Evolutionary conservation across 2,797 vertebrate species (phyloP).

Genomic region (Graptemys geographica): DNA sequence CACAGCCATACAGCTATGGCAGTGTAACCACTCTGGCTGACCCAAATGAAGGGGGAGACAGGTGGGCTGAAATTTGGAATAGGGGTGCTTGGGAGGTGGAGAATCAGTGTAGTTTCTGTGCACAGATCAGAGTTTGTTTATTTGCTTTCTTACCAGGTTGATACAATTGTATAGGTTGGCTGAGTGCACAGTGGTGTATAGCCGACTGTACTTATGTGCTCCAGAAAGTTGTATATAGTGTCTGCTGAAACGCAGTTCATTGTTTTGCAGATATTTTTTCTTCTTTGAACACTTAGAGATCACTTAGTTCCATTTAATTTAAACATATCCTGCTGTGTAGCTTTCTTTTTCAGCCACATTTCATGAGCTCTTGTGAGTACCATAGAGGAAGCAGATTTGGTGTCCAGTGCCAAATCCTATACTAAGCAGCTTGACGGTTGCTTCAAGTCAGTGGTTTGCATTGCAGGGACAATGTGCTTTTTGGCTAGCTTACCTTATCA

Average conservation of each 20-base stretch:
- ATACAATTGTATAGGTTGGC: background rate
- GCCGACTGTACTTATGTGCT: background rate
- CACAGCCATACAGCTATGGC: background rate
- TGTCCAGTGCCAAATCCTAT: background rate
- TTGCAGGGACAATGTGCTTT: background rate
- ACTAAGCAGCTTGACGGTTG: background rate
- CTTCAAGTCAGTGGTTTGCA: background rate
- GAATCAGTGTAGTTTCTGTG: background rate
- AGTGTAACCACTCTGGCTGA: background rate
- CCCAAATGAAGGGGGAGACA: background rate
- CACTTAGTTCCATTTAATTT: background rate
- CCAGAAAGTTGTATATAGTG: background rate
- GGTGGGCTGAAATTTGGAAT: background rate
- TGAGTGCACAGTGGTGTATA: rapidly evolving
- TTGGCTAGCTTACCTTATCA: background rate
- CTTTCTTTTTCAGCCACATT: background rate
- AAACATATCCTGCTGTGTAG: background rate
- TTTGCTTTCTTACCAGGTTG: background rate
- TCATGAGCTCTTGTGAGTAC: background rate
- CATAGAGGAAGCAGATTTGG: background rate
- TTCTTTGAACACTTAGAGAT: background rate
- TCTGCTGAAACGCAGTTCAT: background rate
- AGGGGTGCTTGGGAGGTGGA: background rate
- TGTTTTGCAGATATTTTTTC: background rate
- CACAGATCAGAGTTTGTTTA: background rate